Conservation (phyloP, 2,888 invertebrate species). For the Cantharis lateralis region DNA sequence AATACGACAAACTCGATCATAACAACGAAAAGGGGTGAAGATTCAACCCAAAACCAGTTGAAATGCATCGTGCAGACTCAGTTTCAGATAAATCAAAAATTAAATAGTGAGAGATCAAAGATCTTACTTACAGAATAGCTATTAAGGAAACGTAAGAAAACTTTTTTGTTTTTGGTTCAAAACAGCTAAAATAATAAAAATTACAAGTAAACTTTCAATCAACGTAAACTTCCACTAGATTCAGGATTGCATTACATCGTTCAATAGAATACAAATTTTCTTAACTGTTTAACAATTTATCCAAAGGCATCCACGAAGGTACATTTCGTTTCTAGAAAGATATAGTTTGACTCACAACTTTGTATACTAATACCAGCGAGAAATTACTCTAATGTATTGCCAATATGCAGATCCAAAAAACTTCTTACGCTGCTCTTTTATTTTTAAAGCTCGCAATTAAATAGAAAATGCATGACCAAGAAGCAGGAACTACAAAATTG, state of each 20-base stretch:
- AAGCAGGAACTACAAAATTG: too few species aligned
- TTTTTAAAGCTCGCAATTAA: too few species aligned
- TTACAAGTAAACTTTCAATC: background rate
- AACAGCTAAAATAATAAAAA: background rate
- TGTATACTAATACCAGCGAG: too few species aligned
- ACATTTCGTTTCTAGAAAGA: too few species aligned
- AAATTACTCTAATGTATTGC: too few species aligned
- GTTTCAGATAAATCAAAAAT: background rate
- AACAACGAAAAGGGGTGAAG: background rate
- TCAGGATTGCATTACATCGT: background rate
- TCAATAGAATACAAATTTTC: too few species aligned
- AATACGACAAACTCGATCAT: background rate
- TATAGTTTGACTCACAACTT: too few species aligned
- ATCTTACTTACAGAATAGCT: background rate
- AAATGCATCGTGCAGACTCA: background rate
- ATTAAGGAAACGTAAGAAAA: background rate
- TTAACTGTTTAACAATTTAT: too few species aligned
- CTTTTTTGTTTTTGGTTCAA: background rate
- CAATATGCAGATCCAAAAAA: too few species aligned
- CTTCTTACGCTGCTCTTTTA: too few species aligned
- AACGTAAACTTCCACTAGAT: background rate
- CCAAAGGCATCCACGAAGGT: too few species aligned
- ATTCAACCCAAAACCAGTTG: background rate
- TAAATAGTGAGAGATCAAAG: background rate
- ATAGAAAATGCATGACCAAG: too few species aligned